phyloP scores from a whole-genome alignment of 2,888 invertebrate species.

The Cheilosia variabilis region DNA sequence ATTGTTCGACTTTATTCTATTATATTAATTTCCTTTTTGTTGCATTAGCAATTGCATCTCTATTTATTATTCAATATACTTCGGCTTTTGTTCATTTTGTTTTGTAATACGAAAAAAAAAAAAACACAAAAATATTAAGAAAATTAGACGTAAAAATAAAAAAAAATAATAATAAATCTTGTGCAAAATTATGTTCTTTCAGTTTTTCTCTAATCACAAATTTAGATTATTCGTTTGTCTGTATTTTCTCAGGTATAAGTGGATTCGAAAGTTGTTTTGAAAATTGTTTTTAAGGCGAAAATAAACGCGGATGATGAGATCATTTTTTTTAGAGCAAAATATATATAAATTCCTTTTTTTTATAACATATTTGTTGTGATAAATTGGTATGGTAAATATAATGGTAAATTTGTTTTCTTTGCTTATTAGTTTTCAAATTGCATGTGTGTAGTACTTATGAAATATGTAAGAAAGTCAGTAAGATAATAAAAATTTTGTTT shows the following conservation, averaged over 20 bases:
- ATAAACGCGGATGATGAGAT: conserved; percentile 84
- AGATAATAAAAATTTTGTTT: conserved; percentile 47
- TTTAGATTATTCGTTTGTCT: conserved; percentile 45
- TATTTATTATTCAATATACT: conserved; percentile 60
- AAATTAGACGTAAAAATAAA: conserved; percentile 77
- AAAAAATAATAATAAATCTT: conserved; percentile 78
- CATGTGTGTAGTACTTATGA: conserved; percentile 55
- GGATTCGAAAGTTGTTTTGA: conserved; percentile 59
- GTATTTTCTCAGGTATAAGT: conserved; percentile 58
- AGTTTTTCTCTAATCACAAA: conserved; percentile 67
- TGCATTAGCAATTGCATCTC: conserved; percentile 72
- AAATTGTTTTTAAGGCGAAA: conserved; percentile 80
- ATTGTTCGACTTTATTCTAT: conserved; percentile 79
- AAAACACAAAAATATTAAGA: conserved; percentile 74
- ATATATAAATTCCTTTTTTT: conserved; percentile 50
- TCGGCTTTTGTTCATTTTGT: conserved; percentile 45
- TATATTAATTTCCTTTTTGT: conserved; percentile 78
- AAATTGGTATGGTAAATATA: conserved; percentile 33
- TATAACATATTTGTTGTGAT: conserved; percentile 36
- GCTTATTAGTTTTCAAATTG: conserved; percentile 39
- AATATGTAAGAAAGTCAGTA: conserved; percentile 65
- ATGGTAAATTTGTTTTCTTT: conserved; percentile 18
- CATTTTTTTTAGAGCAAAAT: conserved; percentile 80
- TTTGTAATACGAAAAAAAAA: conserved; percentile 67
- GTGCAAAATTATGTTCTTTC: conserved; percentile 78